These are phyloP conservation scores for Leptodactylus fuscus DNA, from an alignment of 2,113 vertebrate species.

Conservation along the genomic window DNA sequence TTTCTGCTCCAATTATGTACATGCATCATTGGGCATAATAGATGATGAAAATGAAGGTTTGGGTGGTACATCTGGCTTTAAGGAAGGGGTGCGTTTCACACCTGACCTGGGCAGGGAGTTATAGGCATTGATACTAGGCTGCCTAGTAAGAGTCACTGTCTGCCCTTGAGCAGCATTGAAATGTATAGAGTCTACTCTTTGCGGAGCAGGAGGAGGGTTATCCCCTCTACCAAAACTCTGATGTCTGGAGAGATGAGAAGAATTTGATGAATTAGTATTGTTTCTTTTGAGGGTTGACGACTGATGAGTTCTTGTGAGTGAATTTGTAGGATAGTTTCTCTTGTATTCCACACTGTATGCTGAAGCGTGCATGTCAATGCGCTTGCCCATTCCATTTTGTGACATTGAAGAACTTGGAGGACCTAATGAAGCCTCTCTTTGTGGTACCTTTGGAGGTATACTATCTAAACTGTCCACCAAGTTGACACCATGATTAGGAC, in stretches of 20 bases:
- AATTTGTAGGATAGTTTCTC: constrained; percentile 83
- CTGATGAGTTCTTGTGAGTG: constrained; percentile 80
- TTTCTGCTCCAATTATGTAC: constrained; percentile 89
- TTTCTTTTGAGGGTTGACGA: constrained; percentile 89
- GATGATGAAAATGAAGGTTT: constrained; percentile 92
- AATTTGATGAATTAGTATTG: constrained; percentile 99
- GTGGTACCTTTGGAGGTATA: constrained; percentile 93
- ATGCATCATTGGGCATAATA: constrained; percentile 90
- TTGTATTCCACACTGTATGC: constrained; percentile 91
- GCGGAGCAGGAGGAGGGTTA: constrained; percentile 91
- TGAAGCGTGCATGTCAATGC: constrained; percentile 91
- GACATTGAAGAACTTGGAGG: constrained; percentile 77
- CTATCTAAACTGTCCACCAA: constrained; percentile 85
- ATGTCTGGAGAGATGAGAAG: constrained; percentile 93
- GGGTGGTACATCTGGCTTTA: constrained; percentile 96
- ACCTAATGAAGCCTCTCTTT: constrained; percentile 92
- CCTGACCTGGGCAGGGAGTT: constrained; percentile 91
- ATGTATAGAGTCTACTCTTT: constrained; percentile 98
- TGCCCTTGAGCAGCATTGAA: constrained; percentile 82
- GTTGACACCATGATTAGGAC: constrained; percentile 84
- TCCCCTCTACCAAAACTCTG: constrained; percentile 92
- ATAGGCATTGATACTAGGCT: constrained; percentile 88
- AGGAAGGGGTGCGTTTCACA: constrained; percentile 84
- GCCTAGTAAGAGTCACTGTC: constrained; percentile 85
- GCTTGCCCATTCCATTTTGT: constrained; percentile 90